Conservation (phyloP, 2,797 vertebrate genomes). For the Semotilus atromaculatus region DNA sequence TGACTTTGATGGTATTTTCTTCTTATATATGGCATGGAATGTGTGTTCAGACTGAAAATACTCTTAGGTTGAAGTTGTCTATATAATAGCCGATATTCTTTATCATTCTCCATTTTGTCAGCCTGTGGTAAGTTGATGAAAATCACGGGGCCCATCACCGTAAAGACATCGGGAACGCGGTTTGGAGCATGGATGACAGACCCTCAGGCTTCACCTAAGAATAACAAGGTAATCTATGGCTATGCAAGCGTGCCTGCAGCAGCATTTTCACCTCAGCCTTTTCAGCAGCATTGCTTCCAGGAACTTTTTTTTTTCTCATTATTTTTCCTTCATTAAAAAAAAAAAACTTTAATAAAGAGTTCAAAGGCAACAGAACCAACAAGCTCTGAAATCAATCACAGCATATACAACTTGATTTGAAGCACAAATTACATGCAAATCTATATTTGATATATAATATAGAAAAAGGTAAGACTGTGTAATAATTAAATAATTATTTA, state of each 20-base stretch:
- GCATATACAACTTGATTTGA: background rate
- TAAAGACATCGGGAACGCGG: constrained; percentile 96
- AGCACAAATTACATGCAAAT: background rate
- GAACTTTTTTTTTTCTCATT: background rate
- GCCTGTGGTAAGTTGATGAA: constrained; percentile 98
- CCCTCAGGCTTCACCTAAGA: constrained; percentile 87
- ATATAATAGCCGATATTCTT: constrained; percentile 43
- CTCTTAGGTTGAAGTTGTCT: background rate
- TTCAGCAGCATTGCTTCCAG: background rate
- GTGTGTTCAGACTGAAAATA: background rate
- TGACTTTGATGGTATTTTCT: background rate
- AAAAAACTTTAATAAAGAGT: background rate
- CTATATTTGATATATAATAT: too few species aligned
- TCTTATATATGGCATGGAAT: too few species aligned
- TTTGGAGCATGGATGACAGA: constrained; percentile 99
- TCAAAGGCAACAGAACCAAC: background rate
- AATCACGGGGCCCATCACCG: constrained; percentile 92
- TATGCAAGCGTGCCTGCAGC: background rate
- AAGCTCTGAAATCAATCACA: background rate
- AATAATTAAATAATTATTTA: background rate
- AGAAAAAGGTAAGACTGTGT: background rate
- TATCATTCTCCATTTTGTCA: constrained; percentile 78
- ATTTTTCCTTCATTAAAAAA: background rate
- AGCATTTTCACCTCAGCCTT: background rate
- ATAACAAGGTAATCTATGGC: constrained; percentile 83